Evolutionary conservation across 2,888 invertebrate species (phyloP).

Genomic region (Dendrolimus houi): DNA sequence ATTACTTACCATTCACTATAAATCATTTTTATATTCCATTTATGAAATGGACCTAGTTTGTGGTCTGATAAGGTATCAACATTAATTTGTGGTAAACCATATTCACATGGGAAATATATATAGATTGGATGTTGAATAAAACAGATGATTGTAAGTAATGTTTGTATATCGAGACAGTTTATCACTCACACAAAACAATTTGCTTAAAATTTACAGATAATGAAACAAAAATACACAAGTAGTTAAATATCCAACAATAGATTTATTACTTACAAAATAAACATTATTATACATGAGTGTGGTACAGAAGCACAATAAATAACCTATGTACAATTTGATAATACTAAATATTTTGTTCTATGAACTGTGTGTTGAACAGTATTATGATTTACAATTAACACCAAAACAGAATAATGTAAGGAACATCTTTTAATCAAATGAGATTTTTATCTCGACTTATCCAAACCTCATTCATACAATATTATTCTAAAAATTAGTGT

Average conservation of each 20-base stretch:
- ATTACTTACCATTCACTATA: no score
- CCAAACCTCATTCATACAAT: conserved; percentile 7
- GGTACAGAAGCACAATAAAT: conserved; percentile 44
- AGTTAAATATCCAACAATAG: conserved; percentile 66
- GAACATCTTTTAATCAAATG: conserved; percentile 3
- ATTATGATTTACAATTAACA: conserved; percentile 1
- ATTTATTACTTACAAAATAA: conserved; percentile 59
- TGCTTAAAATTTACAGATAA: conserved; percentile 68
- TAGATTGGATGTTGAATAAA: conserved; percentile 24
- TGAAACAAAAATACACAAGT: conserved; percentile 58
- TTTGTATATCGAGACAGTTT: conserved; percentile 71
- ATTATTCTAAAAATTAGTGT: conserved; percentile 6
- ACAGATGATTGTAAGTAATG: conserved; percentile 53
- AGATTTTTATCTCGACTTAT: conserved; percentile 9
- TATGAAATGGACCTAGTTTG: not conserved
- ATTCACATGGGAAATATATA: conserved; percentile 1
- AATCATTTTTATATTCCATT: no score
- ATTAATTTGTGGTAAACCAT: conserved; percentile 2
- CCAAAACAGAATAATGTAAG: conserved; percentile 7
- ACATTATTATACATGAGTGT: conserved; percentile 42
- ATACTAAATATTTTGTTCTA: conserved; percentile 9
- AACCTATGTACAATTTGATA: conserved; percentile 35
- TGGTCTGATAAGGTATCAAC: conserved; percentile 1
- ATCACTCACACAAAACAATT: conserved; percentile 71
- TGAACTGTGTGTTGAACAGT: conserved; percentile 1